Evolutionary conservation across 1,140 invertebrate genomes (phyloP), one percentile per base, ranked within the genome.

Genomic region (Pogonomyrmex californicus): DNA sequence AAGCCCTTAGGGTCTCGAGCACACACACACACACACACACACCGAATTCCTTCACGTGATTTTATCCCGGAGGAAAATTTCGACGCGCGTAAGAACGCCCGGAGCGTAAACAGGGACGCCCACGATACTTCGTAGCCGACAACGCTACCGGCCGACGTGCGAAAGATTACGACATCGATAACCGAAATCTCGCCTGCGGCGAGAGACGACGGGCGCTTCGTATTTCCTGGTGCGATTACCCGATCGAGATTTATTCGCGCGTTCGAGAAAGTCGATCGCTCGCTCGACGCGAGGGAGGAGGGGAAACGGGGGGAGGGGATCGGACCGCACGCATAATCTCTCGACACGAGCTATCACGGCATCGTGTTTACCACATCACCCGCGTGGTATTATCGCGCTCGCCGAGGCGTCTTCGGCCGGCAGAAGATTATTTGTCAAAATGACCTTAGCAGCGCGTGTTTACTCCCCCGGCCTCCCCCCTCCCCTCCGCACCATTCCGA

Each of bases 161-260:
- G 12, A 38, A 75, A 58, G 71, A 75, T 41, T 30, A 36, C 38
- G 51, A n/a, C 30, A 75, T 60, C 71, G 17, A 56, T 56, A 73
- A 38, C 36, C 10, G 38, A 75, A 58, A 60, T 58, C 65, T 30
- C 54, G 36, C 36, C 7, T 4, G 9, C 9, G 36, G 17, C 51
- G 4, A 36, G 23, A 49, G 17, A 41, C n/a, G 36, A n/a, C n/a
- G n/a, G 38, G 17, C 36, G 70, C 49, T 17, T 33, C 6, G 33
- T 10, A 10, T 58, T 76, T 41, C 23, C 41, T 49, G 23, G 65
- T 30, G 51, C n/a, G 36, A 58, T 76, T 56, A 14, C 73, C 1
- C 36, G n/a, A 44, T 76, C 73, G 30, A 58, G 12, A 76, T 76
- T 76, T 56, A 56, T 47, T 49, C 23, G 30, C 38, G 14, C 38